phyloP scores from a whole-genome alignment of 2,797 vertebrate species.

The Ptychadena robeensis region DNA sequence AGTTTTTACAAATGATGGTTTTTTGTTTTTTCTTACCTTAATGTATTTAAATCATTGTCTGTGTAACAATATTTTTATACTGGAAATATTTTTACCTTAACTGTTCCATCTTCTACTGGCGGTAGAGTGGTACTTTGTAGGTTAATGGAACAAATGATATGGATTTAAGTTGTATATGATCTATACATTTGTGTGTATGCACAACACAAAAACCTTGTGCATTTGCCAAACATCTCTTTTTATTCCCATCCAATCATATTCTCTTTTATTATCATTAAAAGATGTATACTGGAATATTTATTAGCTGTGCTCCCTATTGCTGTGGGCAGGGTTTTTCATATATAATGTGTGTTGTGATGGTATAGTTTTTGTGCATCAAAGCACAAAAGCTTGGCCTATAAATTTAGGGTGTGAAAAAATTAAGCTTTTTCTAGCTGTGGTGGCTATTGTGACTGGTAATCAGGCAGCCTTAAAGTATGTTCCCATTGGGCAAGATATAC shows the following conservation, averaged over 20 bases:
- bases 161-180: too few relatives aligned
- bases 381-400: neutral
- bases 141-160: neutral
- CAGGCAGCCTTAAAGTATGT: too few relatives aligned
- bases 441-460: too few relatives aligned
- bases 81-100: neutral
- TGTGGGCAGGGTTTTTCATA: neutral
- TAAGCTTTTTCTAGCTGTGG: too few relatives aligned
- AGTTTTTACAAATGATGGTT: neutral
- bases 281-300: neutral
- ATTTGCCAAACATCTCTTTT: neutral
- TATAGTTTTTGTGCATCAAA: neutral
- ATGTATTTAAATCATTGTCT: constrained; percentile 6
- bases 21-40: neutral
- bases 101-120: neutral
- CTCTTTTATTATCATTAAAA: neutral
- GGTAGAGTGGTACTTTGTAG: neutral
- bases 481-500: too few relatives aligned
- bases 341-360: neutral
- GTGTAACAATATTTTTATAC: constrained; percentile 37
- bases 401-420: neutral
- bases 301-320: neutral
- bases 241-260: neutral
- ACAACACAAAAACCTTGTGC: neutral
- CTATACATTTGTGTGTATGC: neutral